phyloP scores from a whole-genome alignment of 1,140 invertebrate species.

The Nymphalis io region DNA sequence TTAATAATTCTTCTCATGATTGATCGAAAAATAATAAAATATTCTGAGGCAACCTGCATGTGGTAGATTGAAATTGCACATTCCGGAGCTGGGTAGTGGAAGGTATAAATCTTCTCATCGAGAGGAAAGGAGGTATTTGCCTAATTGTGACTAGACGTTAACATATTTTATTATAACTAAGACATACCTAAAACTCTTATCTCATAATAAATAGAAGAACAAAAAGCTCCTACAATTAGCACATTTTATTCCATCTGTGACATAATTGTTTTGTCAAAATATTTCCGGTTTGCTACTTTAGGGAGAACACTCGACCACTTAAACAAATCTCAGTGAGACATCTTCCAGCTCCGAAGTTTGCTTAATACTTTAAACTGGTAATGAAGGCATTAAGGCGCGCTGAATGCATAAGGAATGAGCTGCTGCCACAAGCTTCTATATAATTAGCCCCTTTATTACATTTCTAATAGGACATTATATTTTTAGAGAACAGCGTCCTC shows the following conservation, averaged over 20 bases:
- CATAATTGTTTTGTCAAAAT: constrained; percentile 24
- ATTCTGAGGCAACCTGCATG: too few relatives aligned
- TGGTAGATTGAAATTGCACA: too few relatives aligned
- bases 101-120: too few relatives aligned
- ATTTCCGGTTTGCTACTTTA: constrained; percentile 24
- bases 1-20: too few relatives aligned
- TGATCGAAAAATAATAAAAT: too few relatives aligned
- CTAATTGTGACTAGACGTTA: too few relatives aligned
- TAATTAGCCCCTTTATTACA: constrained; percentile 68
- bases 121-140: too few relatives aligned
- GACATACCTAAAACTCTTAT: too few relatives aligned
- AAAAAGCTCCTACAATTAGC: not conserved
- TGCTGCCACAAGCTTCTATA: constrained; percentile 59
- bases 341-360: constrained; percentile 69
- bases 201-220: too few relatives aligned
- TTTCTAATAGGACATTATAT: constrained; percentile 42
- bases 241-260: constrained; percentile 7
- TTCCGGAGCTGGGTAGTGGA: too few relatives aligned
- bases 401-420: constrained; percentile 79
- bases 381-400: constrained; percentile 76
- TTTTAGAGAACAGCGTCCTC: constrained; percentile 3
- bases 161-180: too few relatives aligned
- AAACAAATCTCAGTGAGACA: constrained; percentile 67
- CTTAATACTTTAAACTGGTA: constrained; percentile 80
- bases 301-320: constrained; percentile 45